These are phyloP conservation scores for Seriola aureovittata DNA, from an alignment of 2,113 vertebrate species.

Conservation along the genomic window DNA sequence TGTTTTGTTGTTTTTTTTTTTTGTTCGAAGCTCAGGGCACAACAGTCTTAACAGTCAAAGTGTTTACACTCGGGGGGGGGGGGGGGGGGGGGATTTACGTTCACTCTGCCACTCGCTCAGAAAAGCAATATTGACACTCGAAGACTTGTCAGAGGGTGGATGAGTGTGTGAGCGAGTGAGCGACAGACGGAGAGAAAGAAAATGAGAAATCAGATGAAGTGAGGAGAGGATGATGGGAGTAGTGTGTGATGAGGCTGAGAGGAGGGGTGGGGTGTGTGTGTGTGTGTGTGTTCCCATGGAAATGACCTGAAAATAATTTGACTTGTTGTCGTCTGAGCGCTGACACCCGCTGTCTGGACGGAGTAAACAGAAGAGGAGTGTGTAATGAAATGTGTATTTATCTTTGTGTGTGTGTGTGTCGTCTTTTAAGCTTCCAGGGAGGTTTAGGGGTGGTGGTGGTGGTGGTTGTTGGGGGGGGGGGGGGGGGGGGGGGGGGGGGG, in stretches of 20 bases:
- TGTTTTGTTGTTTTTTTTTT: neutral
- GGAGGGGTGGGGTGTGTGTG: neutral
- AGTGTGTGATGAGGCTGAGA: constrained; percentile 31
- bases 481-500: neutral
- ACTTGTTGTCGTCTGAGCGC: constrained; percentile 31
- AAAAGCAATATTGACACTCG: constrained; percentile 40
- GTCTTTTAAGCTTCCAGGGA: constrained; percentile 18
- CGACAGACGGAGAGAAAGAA: constrained; percentile 33
- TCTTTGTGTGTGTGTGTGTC: constrained; percentile 22
- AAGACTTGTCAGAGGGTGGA: constrained; percentile 37
- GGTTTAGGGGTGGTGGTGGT: too few relatives aligned
- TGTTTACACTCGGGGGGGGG: constrained; percentile 41
- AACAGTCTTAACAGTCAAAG: constrained; percentile 75
- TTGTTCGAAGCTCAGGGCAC: constrained; percentile 77
- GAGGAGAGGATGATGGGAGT: constrained; percentile 37
- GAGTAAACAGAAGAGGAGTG: constrained; percentile 33
- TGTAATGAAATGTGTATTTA: constrained; percentile 24
- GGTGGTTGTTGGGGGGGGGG: too few relatives aligned
- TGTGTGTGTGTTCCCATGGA: neutral
- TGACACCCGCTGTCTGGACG: constrained; percentile 42
- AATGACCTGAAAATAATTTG: constrained; percentile 46
- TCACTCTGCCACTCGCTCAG: constrained; percentile 34
- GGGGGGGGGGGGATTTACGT: neutral
- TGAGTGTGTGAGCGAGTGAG: constrained; percentile 21
- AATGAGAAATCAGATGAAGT: constrained; percentile 38